These are phyloP conservation scores for Whitmania pigra DNA, from an alignment of 1,140 invertebrate species.

Conservation along the genomic window DNA sequence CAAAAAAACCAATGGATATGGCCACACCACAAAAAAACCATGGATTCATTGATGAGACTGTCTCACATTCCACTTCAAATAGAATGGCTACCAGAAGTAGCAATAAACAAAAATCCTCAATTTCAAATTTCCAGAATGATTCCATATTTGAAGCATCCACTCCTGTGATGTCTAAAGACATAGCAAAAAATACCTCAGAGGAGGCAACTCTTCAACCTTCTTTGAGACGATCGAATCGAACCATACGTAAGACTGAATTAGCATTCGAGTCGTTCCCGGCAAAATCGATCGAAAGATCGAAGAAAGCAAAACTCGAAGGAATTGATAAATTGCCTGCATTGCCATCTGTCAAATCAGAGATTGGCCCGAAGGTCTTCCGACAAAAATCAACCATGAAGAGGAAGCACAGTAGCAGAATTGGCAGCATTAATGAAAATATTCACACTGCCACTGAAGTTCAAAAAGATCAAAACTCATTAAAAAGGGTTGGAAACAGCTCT, in stretches of 20 bases:
- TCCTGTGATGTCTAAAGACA: not conserved
- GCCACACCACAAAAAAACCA: not conserved
- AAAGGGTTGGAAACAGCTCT: too few relatives aligned
- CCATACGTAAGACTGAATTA: not conserved
- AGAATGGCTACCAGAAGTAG: slow-evolving; percentile 12
- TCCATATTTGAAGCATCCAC: not conserved
- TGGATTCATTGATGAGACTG: not conserved
- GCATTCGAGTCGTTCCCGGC: not conserved
- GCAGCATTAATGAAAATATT: too few relatives aligned
- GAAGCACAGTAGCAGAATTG: too few relatives aligned
- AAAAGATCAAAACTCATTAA: too few relatives aligned
- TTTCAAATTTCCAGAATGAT: not conserved
- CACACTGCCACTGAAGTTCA: too few relatives aligned
- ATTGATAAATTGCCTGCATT: too few relatives aligned
- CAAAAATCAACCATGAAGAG: too few relatives aligned
- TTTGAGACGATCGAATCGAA: slow-evolving; percentile 3
- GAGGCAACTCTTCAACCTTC: too few relatives aligned
- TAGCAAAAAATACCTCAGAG: not conserved
- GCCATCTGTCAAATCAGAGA: too few relatives aligned
- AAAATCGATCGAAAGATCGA: not conserved
- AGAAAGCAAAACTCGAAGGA: not conserved
- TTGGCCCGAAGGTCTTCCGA: too few relatives aligned
- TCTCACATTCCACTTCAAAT: not conserved
- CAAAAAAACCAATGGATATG: not conserved
- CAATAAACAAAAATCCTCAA: not conserved